A percentile compares a stretch with the other conserved stretches of the same genome.
Evolutionary conservation across 2,797 vertebrate species (phyloP).

Genomic region (Nannoperca obscura): DNA sequence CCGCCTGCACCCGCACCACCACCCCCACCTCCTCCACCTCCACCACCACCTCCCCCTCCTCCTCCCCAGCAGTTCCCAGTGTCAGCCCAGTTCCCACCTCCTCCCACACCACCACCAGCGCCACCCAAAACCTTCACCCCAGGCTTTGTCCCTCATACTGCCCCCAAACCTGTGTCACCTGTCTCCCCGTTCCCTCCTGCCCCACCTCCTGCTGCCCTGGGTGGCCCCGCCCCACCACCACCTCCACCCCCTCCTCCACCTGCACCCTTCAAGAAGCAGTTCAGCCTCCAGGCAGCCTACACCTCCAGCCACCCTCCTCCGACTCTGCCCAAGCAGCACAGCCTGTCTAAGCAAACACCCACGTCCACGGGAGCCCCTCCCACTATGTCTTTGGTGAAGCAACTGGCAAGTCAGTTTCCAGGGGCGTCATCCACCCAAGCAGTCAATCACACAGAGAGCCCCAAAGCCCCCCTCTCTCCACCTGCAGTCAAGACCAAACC

Average conservation of each 20-base stretch:
- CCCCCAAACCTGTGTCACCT: slow-evolving; percentile 81
- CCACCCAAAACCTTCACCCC: slow-evolving; percentile 86
- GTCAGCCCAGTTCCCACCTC: slow-evolving; percentile 68
- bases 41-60: slow-evolving; percentile 68
- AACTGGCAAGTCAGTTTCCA: slow-evolving; percentile 93
- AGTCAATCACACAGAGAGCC: slow-evolving; percentile 77
- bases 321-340: slow-evolving; percentile 92
- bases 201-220: slow-evolving; percentile 58
- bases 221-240: slow-evolving; percentile 70
- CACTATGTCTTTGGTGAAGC: slow-evolving; percentile 88
- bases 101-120: slow-evolving; percentile 75
- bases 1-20: slow-evolving; percentile 73
- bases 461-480: slow-evolving; percentile 89
- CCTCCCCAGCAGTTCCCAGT: slow-evolving; percentile 72
- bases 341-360: slow-evolving; percentile 84
- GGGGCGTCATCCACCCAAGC: slow-evolving; percentile 76
- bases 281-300: slow-evolving; percentile 77
- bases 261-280: slow-evolving; percentile 88
- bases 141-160: slow-evolving; percentile 81
- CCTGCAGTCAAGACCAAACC: slow-evolving; percentile 96
- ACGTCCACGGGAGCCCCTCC: slow-evolving; percentile 69
- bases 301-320: slow-evolving; percentile 77
- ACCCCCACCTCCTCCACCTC: slow-evolving; percentile 73
- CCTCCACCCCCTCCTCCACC: slow-evolving; percentile 83
- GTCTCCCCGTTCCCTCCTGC: slow-evolving; percentile 72